These are phyloP conservation scores for Trematomus bernacchii DNA, from an alignment of 2,797 vertebrate species.

Conservation along the genomic window DNA sequence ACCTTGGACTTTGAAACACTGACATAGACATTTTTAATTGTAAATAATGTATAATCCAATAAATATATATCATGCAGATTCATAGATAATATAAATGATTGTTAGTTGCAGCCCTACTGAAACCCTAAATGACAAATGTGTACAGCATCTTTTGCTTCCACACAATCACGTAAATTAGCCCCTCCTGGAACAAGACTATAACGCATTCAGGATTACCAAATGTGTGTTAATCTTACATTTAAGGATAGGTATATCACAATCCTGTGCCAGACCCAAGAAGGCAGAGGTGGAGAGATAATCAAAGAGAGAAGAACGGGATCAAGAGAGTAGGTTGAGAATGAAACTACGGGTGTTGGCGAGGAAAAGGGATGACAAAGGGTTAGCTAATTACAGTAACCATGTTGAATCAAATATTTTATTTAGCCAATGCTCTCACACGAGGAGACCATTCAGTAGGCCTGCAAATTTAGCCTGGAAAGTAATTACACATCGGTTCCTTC, in stretches of 20 bases:
- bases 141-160: neutral
- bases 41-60: too few species aligned
- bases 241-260: conserved; percentile 14
- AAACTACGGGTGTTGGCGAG: conserved; percentile 32
- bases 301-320: conserved; percentile 20
- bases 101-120: too few species aligned
- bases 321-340: conserved; percentile 22
- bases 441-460: conserved; percentile 56
- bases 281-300: conserved; percentile 39
- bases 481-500: conserved; percentile 71
- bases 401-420: conserved; percentile 67
- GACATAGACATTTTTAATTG: too few species aligned
- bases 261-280: conserved; percentile 4
- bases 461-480: conserved; percentile 67
- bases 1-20: too few species aligned
- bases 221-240: neutral
- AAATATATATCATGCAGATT: too few species aligned
- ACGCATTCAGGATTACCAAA: conserved; percentile 30
- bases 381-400: conserved; percentile 46
- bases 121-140: neutral
- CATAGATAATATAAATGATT: too few species aligned
- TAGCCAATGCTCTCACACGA: conserved; percentile 48
- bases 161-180: neutral
- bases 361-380: conserved; percentile 35
- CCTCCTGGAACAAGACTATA: conserved; percentile 6